Evolutionary conservation across 2,888 invertebrate species (phyloP), one percentile per base, ranked within the genome.

Genomic region (Ophion costatus): DNA sequence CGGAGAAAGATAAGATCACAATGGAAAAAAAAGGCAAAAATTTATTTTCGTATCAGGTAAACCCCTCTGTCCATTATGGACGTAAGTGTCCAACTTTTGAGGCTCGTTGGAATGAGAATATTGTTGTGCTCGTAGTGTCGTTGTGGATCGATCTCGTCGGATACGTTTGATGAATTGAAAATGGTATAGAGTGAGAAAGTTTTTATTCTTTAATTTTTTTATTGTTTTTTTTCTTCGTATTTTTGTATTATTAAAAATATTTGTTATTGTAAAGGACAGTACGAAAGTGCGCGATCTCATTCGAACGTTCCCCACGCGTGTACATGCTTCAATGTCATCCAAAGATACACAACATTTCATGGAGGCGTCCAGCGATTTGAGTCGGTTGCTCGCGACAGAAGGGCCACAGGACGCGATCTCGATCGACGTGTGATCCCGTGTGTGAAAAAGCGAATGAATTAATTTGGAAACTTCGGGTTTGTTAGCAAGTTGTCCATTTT

Each of bases 11-110:
- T 45, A 20, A 22, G 70, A 66, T 45, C n/a, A 64, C 33, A 20
- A 57, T 10, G 20, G 5, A n/a, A 51, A 74, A 29, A 17, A 67
- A 61, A 22, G 38, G 29, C 29, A 51, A 45, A 79, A 20, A 70
- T n/a, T n/a, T 11, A 66, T 29, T 29, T 80, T 80, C 56, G 33
- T 71, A 38, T 75, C 64, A n/a, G 29, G 59, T 75, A 87, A 88
- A 91, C 88, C 89, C 87, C 90, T 92, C 89, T 91, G 91, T 92
- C 88, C 92, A 92, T 89, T 89, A 82, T 51, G 86, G 56, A 75
- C 84, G 82, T 75, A 85, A 87, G 84, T 87, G 86, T 87, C 85
- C 87, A 89, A 82, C 33, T 22, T 22, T 57, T 11, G 1, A 84
- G 86, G 86, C 86, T 86, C 87, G 84, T 81, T 90, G 87, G 81